Evolutionary conservation across 2,113 vertebrate species (phyloP).

Genomic region (Salvelinus alpinus): DNA sequence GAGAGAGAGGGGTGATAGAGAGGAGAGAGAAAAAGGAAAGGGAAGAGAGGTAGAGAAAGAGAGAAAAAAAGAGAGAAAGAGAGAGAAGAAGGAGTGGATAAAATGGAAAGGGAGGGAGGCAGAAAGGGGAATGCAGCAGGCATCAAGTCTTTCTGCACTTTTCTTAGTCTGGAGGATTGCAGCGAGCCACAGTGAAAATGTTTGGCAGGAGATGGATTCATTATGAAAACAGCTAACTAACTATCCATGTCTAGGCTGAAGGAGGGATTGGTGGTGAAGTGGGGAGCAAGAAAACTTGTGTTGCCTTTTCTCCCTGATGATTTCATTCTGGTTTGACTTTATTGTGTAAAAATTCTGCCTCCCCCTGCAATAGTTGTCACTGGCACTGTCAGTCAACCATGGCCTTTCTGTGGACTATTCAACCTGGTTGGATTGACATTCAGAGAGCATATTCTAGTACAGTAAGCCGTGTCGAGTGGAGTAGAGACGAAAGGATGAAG

Average conservation of each 20-base stretch:
- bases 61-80: not conserved
- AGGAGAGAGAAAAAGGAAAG: constrained; percentile 29
- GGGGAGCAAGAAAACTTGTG: constrained; percentile 36
- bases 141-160: constrained; percentile 33
- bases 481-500: too few relatives aligned
- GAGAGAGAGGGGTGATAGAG: not conserved
- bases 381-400: not conserved
- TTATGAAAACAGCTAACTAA: constrained; percentile 5
- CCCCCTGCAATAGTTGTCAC: constrained; percentile 50
- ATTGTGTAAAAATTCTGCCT: constrained; percentile 57
- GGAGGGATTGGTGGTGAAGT: constrained; percentile 28
- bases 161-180: constrained; percentile 33
- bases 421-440: too few relatives aligned
- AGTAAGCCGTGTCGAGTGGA: too few relatives aligned
- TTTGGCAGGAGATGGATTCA: constrained; percentile 12
- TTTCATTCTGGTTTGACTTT: constrained; percentile 43
- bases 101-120: constrained; percentile 2
- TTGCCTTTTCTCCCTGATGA: constrained; percentile 42
- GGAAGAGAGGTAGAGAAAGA: too few relatives aligned
- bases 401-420: constrained; percentile 11
- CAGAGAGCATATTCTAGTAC: too few relatives aligned
- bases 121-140: constrained; percentile 26
- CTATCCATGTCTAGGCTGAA: constrained; percentile 16
- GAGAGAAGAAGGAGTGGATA: not conserved
- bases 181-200: constrained; percentile 10